Evolutionary conservation across 64 coral and sea anemone species (phyloP).

Genomic region (Hydrozoanthus tunicans): DNA sequence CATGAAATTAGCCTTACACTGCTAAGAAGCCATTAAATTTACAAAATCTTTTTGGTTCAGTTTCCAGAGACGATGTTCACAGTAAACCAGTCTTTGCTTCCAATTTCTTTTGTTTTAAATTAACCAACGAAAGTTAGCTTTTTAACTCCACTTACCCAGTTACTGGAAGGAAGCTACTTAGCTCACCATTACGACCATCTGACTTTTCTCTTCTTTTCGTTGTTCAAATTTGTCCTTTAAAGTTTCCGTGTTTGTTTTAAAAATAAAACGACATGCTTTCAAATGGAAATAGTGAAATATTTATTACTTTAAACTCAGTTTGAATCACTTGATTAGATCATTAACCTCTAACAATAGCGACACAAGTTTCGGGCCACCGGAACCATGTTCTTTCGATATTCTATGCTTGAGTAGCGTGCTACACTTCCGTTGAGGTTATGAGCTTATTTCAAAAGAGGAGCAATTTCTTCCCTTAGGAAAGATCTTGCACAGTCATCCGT

Average conservation of each 20-base stretch:
- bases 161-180: neutral
- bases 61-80: too few relatives aligned
- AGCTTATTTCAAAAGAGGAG: neutral
- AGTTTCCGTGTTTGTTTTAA: neutral
- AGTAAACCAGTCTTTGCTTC: too few relatives aligned
- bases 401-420: neutral
- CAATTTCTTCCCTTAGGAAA: neutral
- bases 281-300: slow-evolving; percentile 24
- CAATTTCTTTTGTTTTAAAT: too few relatives aligned
- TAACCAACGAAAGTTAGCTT: too few relatives aligned
- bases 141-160: neutral
- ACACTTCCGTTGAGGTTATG: neutral
- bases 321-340: slow-evolving; percentile 38
- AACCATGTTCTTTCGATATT: neutral
- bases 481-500: too few relatives aligned
- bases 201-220: neutral
- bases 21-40: too few relatives aligned
- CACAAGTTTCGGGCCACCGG: slow-evolving; percentile 29
- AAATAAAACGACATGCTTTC: slow-evolving; percentile 31
- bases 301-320: slow-evolving; percentile 6
- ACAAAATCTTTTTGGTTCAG: too few relatives aligned
- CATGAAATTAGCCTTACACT: too few relatives aligned
- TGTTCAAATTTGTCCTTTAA: neutral
- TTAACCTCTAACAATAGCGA: slow-evolving; percentile 24
- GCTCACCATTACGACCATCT: neutral